These are phyloP conservation scores for Siphamia tubifer DNA, from an alignment of 2,113 vertebrate genomes.

Conservation along the genomic window DNA sequence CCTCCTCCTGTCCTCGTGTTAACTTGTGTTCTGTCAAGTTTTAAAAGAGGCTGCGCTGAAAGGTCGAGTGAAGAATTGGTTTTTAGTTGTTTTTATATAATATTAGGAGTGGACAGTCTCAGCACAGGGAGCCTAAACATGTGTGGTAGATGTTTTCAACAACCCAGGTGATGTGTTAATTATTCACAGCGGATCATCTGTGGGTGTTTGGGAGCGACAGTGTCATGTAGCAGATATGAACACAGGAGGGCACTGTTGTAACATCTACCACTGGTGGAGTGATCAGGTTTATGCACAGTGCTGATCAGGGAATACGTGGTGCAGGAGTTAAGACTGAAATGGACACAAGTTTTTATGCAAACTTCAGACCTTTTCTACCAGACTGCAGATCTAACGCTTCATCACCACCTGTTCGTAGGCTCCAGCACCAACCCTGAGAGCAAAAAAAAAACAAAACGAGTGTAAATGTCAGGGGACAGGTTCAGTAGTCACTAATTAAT, in stretches of 20 bases:
- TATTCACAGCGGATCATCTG: too few species aligned
- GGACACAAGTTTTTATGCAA: neutral
- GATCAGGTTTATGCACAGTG: neutral
- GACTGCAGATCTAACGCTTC: conserved; percentile 72
- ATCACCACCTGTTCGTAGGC: conserved; percentile 96
- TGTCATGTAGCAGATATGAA: conserved; percentile 1
- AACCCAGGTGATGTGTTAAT: neutral
- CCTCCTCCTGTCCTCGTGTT: neutral
- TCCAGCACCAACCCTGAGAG: conserved; percentile 88
- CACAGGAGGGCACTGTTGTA: conserved; percentile 54
- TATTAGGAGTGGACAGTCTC: neutral
- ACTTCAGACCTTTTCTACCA: conserved; percentile 4
- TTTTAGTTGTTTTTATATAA: too few species aligned
- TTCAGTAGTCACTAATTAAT: too few species aligned
- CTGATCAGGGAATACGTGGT: conserved; percentile 13
- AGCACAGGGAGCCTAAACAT: neutral
- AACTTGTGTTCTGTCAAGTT: too few species aligned
- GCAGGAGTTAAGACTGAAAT: conserved; percentile 33
- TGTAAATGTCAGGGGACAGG: too few species aligned
- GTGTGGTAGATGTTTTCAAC: neutral
- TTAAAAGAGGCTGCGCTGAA: neutral
- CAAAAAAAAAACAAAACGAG: neutral
- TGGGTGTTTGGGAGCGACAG: too few species aligned
- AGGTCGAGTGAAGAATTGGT: neutral
- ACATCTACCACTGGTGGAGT: neutral